phyloP scores from a whole-genome alignment of 92 coral and sea anemone species.

The Galaxea fascicularis region DNA sequence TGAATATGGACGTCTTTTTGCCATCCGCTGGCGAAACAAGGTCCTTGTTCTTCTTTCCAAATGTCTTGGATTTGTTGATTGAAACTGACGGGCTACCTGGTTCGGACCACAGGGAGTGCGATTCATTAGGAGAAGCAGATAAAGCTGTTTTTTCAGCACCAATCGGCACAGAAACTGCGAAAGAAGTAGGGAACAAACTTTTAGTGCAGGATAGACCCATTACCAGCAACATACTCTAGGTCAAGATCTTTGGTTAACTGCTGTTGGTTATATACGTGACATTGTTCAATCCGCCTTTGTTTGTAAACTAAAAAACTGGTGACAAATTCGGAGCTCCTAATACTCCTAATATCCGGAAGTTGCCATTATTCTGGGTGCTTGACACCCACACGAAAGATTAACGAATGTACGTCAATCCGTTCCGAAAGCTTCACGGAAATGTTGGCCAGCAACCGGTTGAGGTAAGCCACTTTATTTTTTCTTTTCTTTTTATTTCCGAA shows the following conservation, averaged over 20 bases:
- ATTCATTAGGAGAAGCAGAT: not conserved
- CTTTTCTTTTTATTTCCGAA: not conserved
- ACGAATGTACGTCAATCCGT: not conserved
- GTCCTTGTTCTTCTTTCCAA: constrained; percentile 2
- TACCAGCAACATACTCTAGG: not conserved
- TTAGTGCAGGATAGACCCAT: constrained; percentile 6
- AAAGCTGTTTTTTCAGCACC: constrained; percentile 10
- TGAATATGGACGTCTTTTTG: constrained; percentile 68
- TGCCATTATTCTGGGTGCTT: not conserved
- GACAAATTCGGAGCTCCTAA: not conserved
- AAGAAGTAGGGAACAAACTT: not conserved
- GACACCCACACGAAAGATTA: not conserved
- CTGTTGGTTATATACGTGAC: not conserved
- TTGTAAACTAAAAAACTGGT: not conserved
- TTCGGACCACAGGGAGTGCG: not conserved
- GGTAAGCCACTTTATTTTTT: not conserved
- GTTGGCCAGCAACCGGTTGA: not conserved
- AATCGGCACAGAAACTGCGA: constrained; percentile 15
- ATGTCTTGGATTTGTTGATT: constrained; percentile 14
- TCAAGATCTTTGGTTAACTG: not conserved
- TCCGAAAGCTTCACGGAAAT: not conserved
- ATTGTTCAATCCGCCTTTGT: not conserved
- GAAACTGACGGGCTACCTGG: constrained; percentile 31
- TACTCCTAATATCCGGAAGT: not conserved
- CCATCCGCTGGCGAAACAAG: not conserved